Base-by-base conservation (phyloP, 2,888 invertebrate species). In the Gymnocheta viridis region DNA sequence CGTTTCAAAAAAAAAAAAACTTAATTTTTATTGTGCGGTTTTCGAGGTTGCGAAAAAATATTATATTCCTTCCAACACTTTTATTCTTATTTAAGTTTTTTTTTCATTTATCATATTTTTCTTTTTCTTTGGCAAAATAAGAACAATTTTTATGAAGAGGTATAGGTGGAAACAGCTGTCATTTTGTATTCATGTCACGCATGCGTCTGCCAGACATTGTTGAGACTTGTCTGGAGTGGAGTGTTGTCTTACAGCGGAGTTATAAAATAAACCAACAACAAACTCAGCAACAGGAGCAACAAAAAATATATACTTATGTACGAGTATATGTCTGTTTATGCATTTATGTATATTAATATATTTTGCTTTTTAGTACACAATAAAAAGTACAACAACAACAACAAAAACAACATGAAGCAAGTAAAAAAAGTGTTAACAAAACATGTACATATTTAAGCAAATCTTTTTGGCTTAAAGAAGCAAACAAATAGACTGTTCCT, bases 151-250 rank as follows among this genome's bases (percentile, higher is more conserved):
- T 76, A 82, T 54, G 35, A 54, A 76, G 69, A 76, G 54, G 81
- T 70, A 76, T 76, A 82, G 85, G 86, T 86, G 86, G 86, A 86
- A 87, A 86, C 86, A 86, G 85, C 86, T 87, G 87, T 88, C 88
- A 88, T 88, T 87, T 87, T 67, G 85, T 86, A 88, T 88, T 88
- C 88, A 88, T 87, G 87, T 88, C 88, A 88, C 87, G 85, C 82
- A 85, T 86, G 82, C 83, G 85, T 81, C 82, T 79, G 79, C 81
- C 84, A 84, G 85, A 82, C 85, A 85, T 84, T 85, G 83, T 82
- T 82, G 81, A 83, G 83, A 83, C 84, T 77, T 82, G 85, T 85
- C 85, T 85, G 85, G 80, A 79, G 69, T 81, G 74, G 81, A 84
- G 81, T 84, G 73, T 84, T 84, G 81, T 84, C 81, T 81, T 83